phyloP scores from a whole-genome alignment of 2,888 invertebrate species.

The Platerodrilus igneus region DNA sequence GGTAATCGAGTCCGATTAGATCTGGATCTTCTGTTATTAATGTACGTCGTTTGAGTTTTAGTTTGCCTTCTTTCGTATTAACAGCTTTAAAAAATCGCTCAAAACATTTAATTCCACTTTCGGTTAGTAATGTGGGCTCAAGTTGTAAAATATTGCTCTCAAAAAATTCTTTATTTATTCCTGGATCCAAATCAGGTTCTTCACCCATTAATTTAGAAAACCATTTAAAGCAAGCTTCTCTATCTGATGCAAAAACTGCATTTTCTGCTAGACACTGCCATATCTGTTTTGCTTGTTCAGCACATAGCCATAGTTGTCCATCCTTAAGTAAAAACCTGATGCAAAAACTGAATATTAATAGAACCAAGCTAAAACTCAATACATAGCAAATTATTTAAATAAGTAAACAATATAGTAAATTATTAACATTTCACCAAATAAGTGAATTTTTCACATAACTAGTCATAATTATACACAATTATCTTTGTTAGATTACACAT shows the following conservation, averaged over 20 bases:
- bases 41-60: conserved; percentile 79
- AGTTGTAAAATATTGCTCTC: conserved; percentile 89
- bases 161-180: conserved; percentile 93
- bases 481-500: too few species aligned
- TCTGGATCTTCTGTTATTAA: conserved; percentile 90
- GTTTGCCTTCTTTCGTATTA: conserved; percentile 89
- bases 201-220: conserved; percentile 96
- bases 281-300: conserved; percentile 94
- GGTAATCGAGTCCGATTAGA: conserved; percentile 92
- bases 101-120: conserved; percentile 90
- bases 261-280: conserved; percentile 95
- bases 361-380: too few species aligned
- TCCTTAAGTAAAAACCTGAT: conserved; percentile 83
- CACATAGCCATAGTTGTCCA: conserved; percentile 94
- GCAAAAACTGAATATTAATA: conserved; percentile 1
- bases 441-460: too few species aligned
- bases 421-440: too few species aligned
- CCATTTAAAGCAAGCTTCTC: conserved; percentile 97
- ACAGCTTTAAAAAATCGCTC: conserved; percentile 90
- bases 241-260: conserved; percentile 85
- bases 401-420: too few species aligned
- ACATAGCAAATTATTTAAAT: too few species aligned
- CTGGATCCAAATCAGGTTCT: conserved; percentile 94
- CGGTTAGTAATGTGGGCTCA: conserved; percentile 85
- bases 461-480: too few species aligned